Percentiles rank a stretch among this genome's conserved stretches.
Conservation (phyloP, 2,888 invertebrate species). For the Plagodis pulveraria region DNA sequence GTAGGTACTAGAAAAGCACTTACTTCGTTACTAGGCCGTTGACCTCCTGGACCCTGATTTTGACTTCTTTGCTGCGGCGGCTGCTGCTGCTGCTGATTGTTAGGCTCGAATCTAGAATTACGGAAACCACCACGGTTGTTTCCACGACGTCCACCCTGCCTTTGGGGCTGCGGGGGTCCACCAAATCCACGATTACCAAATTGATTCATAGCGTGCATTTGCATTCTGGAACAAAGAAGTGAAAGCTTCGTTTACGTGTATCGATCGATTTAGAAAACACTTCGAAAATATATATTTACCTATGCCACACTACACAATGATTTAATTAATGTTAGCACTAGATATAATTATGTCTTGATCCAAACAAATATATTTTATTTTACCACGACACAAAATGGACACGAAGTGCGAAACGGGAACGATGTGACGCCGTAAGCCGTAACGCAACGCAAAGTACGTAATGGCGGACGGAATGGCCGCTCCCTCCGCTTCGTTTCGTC, state of each 20-base stretch:
- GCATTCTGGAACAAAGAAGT: constrained; percentile 53
- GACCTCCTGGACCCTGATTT: constrained; percentile 71
- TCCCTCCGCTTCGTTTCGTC: too few species aligned
- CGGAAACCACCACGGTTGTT: constrained; percentile 69
- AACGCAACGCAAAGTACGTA: too few species aligned
- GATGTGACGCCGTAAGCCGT: too few species aligned
- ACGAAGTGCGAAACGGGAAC: too few species aligned
- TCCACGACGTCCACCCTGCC: constrained; percentile 72
- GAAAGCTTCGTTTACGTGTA: background rate
- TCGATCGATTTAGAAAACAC: too few species aligned
- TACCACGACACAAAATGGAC: too few species aligned
- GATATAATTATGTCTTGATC: background rate
- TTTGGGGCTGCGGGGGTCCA: constrained; percentile 78
- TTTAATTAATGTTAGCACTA: background rate
- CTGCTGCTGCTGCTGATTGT: constrained; percentile 49
- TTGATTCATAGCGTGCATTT: constrained; percentile 78
- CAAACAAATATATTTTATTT: too few species aligned
- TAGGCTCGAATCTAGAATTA: constrained; percentile 75
- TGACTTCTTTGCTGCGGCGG: constrained; percentile 55
- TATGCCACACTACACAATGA: background rate
- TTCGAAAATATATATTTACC: background rate
- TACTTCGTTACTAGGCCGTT: constrained; percentile 74
- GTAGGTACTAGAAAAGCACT: constrained; percentile 7
- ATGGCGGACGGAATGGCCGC: too few species aligned
- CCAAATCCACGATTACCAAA: constrained; percentile 79